Evolutionary conservation across 2,113 vertebrate species (phyloP).

Genomic region (Etia nguti): DNA sequence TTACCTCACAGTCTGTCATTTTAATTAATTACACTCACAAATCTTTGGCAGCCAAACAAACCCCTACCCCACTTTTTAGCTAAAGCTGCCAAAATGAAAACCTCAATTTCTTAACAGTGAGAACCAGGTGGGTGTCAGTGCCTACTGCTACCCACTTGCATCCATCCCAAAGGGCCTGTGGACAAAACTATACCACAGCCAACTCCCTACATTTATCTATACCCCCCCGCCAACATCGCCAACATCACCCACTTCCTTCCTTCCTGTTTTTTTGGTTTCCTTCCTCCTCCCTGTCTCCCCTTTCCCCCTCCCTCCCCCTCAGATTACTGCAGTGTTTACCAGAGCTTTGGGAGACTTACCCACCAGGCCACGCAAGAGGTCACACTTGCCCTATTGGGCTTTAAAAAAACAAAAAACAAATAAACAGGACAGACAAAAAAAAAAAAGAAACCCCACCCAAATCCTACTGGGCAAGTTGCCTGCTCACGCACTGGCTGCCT

Average conservation of each 20-base stretch:
- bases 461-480: conserved; percentile 53
- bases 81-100: background rate
- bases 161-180: background rate
- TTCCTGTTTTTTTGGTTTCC: background rate
- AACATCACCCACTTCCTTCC: background rate
- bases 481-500: conserved; percentile 29
- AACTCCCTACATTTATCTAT: background rate
- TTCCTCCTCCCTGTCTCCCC: background rate
- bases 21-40: background rate
- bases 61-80: background rate
- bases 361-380: conserved; percentile 58
- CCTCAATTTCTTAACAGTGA: background rate
- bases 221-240: background rate
- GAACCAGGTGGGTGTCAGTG: background rate
- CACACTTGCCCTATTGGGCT: conserved; percentile 41
- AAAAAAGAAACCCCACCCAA: conserved; percentile 55
- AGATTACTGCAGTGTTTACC: conserved; percentile 70
- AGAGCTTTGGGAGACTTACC: conserved; percentile 67
- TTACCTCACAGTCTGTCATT: background rate
- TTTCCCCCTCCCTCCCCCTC: background rate
- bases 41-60: background rate
- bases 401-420: background rate
- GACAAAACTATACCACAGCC: background rate
- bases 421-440: background rate
- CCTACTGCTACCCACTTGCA: background rate